A percentile compares a stretch with the other conserved stretches of the same genome.
Evolutionary conservation across 2,113 vertebrate species (phyloP).

Genomic region (Philantomba maxwellii): DNA sequence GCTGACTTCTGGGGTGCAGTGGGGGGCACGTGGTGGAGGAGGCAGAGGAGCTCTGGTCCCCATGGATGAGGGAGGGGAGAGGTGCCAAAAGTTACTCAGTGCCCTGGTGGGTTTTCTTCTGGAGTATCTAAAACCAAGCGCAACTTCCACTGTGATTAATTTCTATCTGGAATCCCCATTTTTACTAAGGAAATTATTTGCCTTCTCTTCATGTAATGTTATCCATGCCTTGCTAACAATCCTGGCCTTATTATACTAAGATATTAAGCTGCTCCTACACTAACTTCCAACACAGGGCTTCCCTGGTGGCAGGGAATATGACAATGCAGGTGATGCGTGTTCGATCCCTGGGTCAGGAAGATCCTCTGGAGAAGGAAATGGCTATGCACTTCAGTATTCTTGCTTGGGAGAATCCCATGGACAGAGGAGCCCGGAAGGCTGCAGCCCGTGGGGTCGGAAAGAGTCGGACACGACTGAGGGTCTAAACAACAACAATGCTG

Average conservation of each 20-base stretch:
- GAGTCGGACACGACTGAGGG: not conserved
- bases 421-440: not conserved
- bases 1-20: not conserved
- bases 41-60: not conserved
- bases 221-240: not conserved
- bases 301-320: not conserved
- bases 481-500: not conserved
- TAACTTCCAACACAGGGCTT: not conserved
- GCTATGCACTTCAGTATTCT: not conserved
- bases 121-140: not conserved
- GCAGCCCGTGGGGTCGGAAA: rapidly evolving
- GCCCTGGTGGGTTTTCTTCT: not conserved
- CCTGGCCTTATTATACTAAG: not conserved
- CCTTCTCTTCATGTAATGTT: not conserved
- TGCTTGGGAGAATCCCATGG: not conserved
- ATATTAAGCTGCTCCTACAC: not conserved
- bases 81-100: not conserved
- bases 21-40: not conserved
- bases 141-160: not conserved
- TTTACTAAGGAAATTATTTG: not conserved
- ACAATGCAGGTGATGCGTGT: not conserved
- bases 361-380: not conserved
- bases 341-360: not conserved
- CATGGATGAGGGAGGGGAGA: not conserved
- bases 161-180: not conserved